A percentile compares a stretch with the other conserved stretches of the same genome.
Conservation (phyloP, 2,113 vertebrate species). For the Apaloderma vittatum region DNA sequence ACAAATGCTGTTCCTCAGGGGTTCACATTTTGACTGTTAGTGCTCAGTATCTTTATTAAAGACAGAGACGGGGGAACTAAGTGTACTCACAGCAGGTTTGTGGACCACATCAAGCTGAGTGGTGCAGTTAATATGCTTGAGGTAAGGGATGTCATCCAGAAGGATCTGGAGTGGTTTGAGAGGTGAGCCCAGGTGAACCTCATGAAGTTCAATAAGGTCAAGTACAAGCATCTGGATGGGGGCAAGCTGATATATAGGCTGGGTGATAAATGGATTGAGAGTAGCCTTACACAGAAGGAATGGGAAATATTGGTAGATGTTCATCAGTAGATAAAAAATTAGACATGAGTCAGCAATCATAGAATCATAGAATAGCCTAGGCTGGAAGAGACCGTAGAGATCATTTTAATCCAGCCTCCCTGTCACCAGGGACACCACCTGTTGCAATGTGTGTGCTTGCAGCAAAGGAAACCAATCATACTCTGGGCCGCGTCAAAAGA, state of each 20-base stretch:
- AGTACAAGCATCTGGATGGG: not conserved
- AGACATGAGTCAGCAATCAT: not conserved
- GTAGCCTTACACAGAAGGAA: not conserved
- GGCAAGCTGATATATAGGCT: not conserved
- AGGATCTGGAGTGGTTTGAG: not conserved
- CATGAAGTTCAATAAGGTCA: not conserved
- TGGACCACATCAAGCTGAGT: not conserved
- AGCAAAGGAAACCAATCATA: not conserved
- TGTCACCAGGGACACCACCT: too few relatives aligned
- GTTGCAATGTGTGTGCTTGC: not conserved
- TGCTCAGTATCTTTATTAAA: not conserved
- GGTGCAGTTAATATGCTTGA: not conserved
- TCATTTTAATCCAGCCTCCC: too few relatives aligned
- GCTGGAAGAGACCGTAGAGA: too few relatives aligned
- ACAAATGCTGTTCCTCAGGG: not conserved
- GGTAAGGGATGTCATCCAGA: not conserved
- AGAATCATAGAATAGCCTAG: too few relatives aligned
- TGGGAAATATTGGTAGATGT: not conserved
- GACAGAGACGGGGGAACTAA: not conserved
- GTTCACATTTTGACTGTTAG: not conserved
- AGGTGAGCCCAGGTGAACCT: not conserved
- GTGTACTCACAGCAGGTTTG: not conserved
- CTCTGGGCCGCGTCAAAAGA: not conserved
- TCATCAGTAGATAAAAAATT: not conserved
- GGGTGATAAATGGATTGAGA: not conserved